Percentiles rank a stretch among this genome's conserved stretches.
These are phyloP conservation scores for Dascyllus trimaculatus DNA, from an alignment of 2,113 vertebrate genomes.

Conservation along the genomic window DNA sequence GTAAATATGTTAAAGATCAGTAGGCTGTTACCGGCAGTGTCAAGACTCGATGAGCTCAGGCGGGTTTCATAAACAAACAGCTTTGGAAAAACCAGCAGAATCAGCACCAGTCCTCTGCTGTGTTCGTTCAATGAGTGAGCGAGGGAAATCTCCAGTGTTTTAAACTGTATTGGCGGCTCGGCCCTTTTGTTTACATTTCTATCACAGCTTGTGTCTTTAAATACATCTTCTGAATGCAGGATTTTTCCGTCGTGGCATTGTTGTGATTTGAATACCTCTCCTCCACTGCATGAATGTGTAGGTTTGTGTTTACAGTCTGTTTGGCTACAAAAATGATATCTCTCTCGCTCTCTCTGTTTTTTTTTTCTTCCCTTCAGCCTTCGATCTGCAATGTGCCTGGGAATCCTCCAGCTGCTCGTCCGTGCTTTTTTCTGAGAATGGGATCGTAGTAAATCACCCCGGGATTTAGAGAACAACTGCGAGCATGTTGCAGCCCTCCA, in stretches of 20 bases:
- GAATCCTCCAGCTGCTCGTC: constrained; percentile 57
- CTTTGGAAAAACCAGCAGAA: not conserved
- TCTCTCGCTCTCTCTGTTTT: not conserved
- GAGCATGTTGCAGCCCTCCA: constrained; percentile 75
- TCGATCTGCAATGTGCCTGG: constrained; percentile 64
- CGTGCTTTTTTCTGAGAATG: constrained; percentile 59
- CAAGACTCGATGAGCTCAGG: too few species aligned
- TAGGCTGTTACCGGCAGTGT: too few species aligned
- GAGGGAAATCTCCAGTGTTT: not conserved
- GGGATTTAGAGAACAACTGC: constrained; percentile 61
- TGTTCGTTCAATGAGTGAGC: constrained; percentile 7
- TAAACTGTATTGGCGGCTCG: not conserved
- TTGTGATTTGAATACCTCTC: constrained; percentile 19
- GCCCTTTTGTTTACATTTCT: constrained; percentile 8
- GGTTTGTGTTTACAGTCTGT: not conserved
- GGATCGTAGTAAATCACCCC: constrained; percentile 53
- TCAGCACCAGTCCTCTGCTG: not conserved
- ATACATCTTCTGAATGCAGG: not conserved
- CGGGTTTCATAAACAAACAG: too few species aligned
- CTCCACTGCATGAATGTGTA: not conserved
- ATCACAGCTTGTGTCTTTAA: not conserved
- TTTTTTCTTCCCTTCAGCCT: constrained; percentile 51
- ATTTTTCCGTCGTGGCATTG: constrained; percentile 11
- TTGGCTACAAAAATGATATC: not conserved
- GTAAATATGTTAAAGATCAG: too few species aligned